These are phyloP conservation scores for Epinephelus awoara DNA, from an alignment of 2,797 vertebrate genomes.

Conservation along the genomic window DNA sequence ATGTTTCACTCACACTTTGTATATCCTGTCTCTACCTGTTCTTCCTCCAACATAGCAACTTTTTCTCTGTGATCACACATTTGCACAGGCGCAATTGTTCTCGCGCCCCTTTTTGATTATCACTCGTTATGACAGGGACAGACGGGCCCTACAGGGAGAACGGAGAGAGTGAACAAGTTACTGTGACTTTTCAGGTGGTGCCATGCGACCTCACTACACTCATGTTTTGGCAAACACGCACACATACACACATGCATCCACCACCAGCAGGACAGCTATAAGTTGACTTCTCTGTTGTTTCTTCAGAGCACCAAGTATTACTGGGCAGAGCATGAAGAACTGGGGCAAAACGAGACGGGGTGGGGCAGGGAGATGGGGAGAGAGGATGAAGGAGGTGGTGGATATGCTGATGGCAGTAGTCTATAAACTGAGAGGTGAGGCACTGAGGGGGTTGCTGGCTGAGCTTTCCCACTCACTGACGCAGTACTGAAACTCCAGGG, in stretches of 20 bases:
- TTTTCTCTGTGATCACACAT: constrained; percentile 26
- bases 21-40: constrained; percentile 8
- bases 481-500: constrained; percentile 51
- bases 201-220: constrained; percentile 35
- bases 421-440: constrained; percentile 59
- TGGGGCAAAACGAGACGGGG: constrained; percentile 33
- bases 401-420: constrained; percentile 68
- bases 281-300: constrained; percentile 33
- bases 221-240: constrained; percentile 18
- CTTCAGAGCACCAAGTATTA: constrained; percentile 5
- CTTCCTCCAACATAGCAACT: constrained; percentile 20
- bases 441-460: constrained; percentile 42
- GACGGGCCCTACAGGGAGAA: constrained; percentile 33
- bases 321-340: constrained; percentile 49
- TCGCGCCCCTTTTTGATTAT: constrained; percentile 47
- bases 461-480: constrained; percentile 47
- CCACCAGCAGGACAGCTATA: constrained; percentile 9
- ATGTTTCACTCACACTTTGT: not conserved
- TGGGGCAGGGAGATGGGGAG: constrained; percentile 20
- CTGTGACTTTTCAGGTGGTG: constrained; percentile 63
- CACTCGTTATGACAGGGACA: constrained; percentile 59
- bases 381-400: not conserved
- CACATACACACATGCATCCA: not conserved
- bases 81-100: constrained; percentile 38
- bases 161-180: constrained; percentile 32